Evolutionary conservation across 2,113 vertebrate species (phyloP).

Genomic region (Hystrix cristata): DNA sequence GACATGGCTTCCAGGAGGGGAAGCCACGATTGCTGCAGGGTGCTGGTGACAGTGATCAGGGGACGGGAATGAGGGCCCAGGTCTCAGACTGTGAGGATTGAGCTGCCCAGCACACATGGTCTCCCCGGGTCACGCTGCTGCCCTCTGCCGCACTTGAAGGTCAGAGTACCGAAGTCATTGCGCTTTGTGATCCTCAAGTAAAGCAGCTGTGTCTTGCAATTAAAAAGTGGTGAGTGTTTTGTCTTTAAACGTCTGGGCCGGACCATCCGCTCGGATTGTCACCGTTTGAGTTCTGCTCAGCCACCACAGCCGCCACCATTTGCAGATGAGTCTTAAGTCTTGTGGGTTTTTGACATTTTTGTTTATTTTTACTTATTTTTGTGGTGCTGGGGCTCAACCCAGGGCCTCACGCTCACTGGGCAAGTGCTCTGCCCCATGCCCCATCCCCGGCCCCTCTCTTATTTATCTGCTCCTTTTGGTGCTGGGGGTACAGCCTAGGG

Average conservation of each 20-base stretch:
- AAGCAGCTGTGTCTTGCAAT: neutral
- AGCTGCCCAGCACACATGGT: neutral
- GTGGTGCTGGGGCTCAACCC: neutral
- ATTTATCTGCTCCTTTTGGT: neutral
- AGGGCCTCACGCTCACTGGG: neutral
- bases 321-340: neutral
- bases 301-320: too few species aligned
- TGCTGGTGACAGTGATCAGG: neutral
- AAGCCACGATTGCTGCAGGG: fast-evolving
- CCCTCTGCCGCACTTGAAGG: neutral
- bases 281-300: neutral
- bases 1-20: neutral
- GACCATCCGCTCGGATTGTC: neutral
- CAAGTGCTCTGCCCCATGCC: neutral
- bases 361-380: neutral
- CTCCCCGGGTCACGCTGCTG: neutral
- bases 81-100: neutral
- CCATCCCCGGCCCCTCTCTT: neutral
- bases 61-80: neutral
- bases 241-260: neutral
- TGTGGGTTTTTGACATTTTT: neutral
- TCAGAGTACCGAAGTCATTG: neutral
- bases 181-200: neutral
- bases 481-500: neutral
- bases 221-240: neutral